phyloP scores from a whole-genome alignment of 2,797 vertebrate genomes.

The Amblyopsis hoosieri region DNA sequence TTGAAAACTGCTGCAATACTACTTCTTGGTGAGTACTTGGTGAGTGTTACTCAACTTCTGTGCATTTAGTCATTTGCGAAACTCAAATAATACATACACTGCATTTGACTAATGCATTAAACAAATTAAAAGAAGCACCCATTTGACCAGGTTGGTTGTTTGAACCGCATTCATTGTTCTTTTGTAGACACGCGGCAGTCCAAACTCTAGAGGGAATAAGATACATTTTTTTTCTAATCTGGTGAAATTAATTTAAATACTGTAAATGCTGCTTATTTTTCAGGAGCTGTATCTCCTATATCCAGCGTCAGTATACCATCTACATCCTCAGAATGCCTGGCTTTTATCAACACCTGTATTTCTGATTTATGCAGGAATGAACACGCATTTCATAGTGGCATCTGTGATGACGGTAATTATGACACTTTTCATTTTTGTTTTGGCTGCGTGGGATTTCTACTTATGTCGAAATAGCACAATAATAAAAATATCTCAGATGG shows the following conservation, averaged over 20 bases:
- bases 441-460: not conserved
- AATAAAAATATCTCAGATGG: constrained; percentile 27
- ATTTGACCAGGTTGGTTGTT: too few relatives aligned
- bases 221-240: not conserved
- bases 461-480: constrained; percentile 12
- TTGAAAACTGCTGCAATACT: constrained; percentile 41
- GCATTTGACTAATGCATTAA: too few relatives aligned
- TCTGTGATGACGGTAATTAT: constrained; percentile 81
- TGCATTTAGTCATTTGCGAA: too few relatives aligned
- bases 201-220: too few relatives aligned
- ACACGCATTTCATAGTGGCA: constrained; percentile 60
- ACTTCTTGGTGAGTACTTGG: constrained; percentile 35
- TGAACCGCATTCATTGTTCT: too few relatives aligned
- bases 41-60: constrained; percentile 49
- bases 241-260: not conserved
- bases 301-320: constrained; percentile 44
- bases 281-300: constrained; percentile 76
- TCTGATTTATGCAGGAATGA: constrained; percentile 71
- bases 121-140: too few relatives aligned
- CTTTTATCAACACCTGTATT: constrained; percentile 74
- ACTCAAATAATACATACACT: too few relatives aligned
- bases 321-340: constrained; percentile 65
- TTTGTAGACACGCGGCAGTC: too few relatives aligned
- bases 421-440: not conserved
- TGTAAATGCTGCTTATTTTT: constrained; percentile 50